Conservation (phyloP, 2,888 invertebrate genomes). For the Thereva unica region DNA sequence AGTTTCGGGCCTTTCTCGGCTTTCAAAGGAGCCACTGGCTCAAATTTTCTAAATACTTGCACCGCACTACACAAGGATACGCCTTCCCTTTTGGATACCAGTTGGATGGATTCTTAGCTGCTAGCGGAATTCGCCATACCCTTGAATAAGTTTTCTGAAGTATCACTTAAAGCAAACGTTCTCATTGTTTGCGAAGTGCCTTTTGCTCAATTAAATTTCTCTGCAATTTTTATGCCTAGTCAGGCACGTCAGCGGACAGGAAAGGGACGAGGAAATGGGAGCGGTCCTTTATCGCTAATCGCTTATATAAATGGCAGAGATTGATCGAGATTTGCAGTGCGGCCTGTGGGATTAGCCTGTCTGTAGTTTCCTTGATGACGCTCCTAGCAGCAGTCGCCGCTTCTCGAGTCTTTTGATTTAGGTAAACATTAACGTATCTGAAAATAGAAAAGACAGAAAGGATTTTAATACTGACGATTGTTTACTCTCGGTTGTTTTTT, state of each 20-base stretch:
- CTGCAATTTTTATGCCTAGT: neutral
- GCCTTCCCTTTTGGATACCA: neutral
- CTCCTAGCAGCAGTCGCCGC: too few relatives aligned
- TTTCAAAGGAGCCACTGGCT: constrained; percentile 5
- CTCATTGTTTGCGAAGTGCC: constrained; percentile 18
- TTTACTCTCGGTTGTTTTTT: too few relatives aligned
- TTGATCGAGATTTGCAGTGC: too few relatives aligned
- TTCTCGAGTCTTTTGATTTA: too few relatives aligned
- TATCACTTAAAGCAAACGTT: constrained; percentile 10
- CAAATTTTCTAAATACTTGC: constrained; percentile 15
- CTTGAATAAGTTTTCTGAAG: constrained; percentile 6
- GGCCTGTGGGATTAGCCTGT: too few relatives aligned
- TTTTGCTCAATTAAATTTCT: constrained; percentile 26
- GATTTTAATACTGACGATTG: too few relatives aligned
- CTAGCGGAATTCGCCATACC: neutral
- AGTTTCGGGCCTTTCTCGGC: neutral
- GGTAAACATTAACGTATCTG: too few relatives aligned
- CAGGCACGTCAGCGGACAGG: neutral
- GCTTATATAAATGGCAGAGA: neutral
- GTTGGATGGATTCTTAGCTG: neutral
- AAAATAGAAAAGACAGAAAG: too few relatives aligned
- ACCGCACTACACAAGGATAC: neutral
- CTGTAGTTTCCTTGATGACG: too few relatives aligned
- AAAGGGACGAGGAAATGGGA: neutral
- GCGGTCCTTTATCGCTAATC: neutral